Evolutionary conservation across 2,888 invertebrate species (phyloP), one percentile per base, ranked within the genome.

Genomic region (Tenthredo distinguenda): DNA sequence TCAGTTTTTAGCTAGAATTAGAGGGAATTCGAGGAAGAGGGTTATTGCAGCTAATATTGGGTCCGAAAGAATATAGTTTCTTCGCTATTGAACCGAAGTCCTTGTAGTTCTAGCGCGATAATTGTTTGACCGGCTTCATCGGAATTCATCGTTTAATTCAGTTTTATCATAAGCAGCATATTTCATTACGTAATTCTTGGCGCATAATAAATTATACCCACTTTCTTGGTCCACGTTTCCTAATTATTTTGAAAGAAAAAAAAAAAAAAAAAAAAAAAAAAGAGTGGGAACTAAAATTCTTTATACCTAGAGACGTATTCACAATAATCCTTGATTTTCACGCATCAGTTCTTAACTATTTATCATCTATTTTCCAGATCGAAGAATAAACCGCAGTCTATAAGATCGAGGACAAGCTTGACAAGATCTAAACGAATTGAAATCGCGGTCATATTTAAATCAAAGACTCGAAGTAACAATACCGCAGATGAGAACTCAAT

Each of bases 291-390:
- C 12, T 47, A 15, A 15, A 15, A 47, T 47, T 47, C 43, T 43
- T 43, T 0, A 47, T 4, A 4, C 10, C 40, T 43, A 10, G 7
- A 10, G 0, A 47, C 47, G 47, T 47, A 47, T 47, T 47, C 3
- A 0, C 47, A 47, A 47, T 15, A 47, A 15, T 47, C 47, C 58
- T 58, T 58, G 21, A 58, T 58, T 21, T 21, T 21, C 31, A 26
- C 12, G 68, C 18, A n/a, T 31, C 10, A 47, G 50, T 15, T 31
- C 4, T n/a, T 26, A 47, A 76, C 18, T 34, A 31, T 55, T 77
- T 77, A 3, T 15, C 21, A 7, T 34, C 2, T 55, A 9, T 77
- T 50, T 77, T 77, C n/a, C 77, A 77, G 77, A 77, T 55, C 55
- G 55, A 40, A 18, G 55, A 77, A 55, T 18, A 31, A 55, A 15